Conservation (phyloP, 2,888 invertebrate species). For the Malthinus flaveolus region DNA sequence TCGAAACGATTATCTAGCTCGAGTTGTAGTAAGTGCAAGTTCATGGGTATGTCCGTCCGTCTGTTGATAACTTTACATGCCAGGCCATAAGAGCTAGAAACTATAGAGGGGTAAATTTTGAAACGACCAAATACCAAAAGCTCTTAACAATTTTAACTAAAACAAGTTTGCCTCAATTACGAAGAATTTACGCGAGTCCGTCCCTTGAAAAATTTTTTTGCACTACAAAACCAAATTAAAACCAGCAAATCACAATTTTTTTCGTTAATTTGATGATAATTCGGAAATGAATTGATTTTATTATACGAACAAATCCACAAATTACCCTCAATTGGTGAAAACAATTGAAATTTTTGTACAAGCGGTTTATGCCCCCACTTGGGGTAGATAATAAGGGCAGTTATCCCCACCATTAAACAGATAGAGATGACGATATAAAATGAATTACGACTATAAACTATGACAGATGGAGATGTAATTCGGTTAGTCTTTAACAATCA, state of each 20-base stretch:
- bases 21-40: too few relatives aligned
- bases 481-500: slow-evolving; percentile 28
- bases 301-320: slow-evolving; percentile 18
- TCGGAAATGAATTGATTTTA: slow-evolving; percentile 15
- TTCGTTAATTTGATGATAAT: slow-evolving; percentile 10
- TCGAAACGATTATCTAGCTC: too few relatives aligned
- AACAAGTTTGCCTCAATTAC: too few relatives aligned
- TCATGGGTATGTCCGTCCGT: too few relatives aligned
- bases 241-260: background rate
- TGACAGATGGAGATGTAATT: slow-evolving; percentile 32
- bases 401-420: slow-evolving; percentile 25
- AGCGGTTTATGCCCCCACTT: slow-evolving; percentile 28
- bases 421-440: slow-evolving; percentile 24
- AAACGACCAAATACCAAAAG: too few relatives aligned
- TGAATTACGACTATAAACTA: slow-evolving; percentile 33
- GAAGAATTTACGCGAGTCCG: too few relatives aligned
- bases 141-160: too few relatives aligned
- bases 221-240: background rate
- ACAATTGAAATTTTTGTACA: slow-evolving; percentile 26
- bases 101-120: too few relatives aligned
- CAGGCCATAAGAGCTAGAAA: too few relatives aligned
- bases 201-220: too few relatives aligned
- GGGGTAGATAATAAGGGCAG: slow-evolving; percentile 28
- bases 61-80: too few relatives aligned
- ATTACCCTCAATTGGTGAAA: slow-evolving; percentile 25